Evolutionary conservation across 2,797 vertebrate genomes (phyloP), one percentile per base, ranked within the genome.

Genomic region (Anas georgica): DNA sequence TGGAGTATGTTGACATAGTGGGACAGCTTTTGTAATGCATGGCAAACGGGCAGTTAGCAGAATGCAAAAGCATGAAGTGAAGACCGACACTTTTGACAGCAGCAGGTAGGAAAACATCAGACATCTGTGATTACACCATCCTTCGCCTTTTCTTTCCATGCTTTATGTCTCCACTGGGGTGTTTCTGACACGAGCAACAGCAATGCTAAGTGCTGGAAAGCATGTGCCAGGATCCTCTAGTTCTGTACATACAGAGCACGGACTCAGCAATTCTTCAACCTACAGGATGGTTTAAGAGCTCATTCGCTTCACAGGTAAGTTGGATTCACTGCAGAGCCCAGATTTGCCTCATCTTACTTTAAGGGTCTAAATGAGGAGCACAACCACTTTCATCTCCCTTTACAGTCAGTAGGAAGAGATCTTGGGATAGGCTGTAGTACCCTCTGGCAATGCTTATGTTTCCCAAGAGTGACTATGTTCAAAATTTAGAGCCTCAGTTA

Each of bases 401-500:
- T 86, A 82, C 55, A 93, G 74, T 55, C 85, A 69, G 46, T 55
- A 55, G 41, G 83, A 92, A 83, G 87, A 93, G 70, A 83, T 58
- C 73, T 76, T 62, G 67, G 70, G 90, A 83, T 73, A 66, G 90
- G 39, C 88, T 96, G 43, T 73, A 91, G 63, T 81, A 88, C 77
- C 25, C 90, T 69, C 83, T 81, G 43, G 95, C 90, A 91, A 94
- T 23, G 52, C 29, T 94, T 69, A 91, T 95, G 46, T 93, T 76
- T 96, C 94, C 88, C 94, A 78, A 33, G 70, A 55, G 91, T 31
- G 83, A n/a, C 91, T 59, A 8, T 90, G 77, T 33, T 92, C 66
- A 91, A 52, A 96, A 92, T 95, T 93, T 90, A 96, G 63, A 93
- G 88, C 29, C 46, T 84, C 58, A 21, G 69, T 89, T 90, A 86